These are phyloP conservation scores for Phorcus lineatus DNA, from an alignment of 2,888 invertebrate genomes.

Conservation along the genomic window DNA sequence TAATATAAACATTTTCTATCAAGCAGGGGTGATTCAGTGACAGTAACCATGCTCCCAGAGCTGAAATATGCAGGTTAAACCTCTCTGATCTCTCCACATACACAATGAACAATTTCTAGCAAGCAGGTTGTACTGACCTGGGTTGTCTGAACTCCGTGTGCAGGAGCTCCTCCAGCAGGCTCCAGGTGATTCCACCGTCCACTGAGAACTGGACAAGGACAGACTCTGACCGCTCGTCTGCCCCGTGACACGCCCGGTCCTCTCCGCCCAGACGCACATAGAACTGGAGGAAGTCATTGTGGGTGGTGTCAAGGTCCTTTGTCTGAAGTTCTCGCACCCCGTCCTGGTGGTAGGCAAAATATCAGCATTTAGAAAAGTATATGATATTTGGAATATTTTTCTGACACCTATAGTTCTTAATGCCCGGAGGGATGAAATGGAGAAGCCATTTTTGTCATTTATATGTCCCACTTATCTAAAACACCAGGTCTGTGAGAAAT, in stretches of 20 bases:
- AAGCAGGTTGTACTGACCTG: slow-evolving; percentile 49
- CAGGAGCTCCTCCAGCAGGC: slow-evolving; percentile 71
- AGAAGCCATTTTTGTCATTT: too few relatives aligned
- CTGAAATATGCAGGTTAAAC: too few relatives aligned
- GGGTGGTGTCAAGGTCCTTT: slow-evolving; percentile 68
- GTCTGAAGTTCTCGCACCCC: slow-evolving; percentile 70
- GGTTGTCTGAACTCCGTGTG: slow-evolving; percentile 62
- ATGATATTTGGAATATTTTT: too few relatives aligned
- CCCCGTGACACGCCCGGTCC: slow-evolving; percentile 66
- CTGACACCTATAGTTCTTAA: too few relatives aligned
- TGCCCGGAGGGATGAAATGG: too few relatives aligned
- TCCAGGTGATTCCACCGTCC: slow-evolving; percentile 75
- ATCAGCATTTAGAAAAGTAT: background rate
- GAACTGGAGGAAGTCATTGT: slow-evolving; percentile 72
- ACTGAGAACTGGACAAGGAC: slow-evolving; percentile 74
- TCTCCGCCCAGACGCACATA: slow-evolving; percentile 71
- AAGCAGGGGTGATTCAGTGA: too few relatives aligned
- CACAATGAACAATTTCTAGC: too few relatives aligned
- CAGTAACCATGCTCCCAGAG: too few relatives aligned
- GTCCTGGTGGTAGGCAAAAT: slow-evolving; percentile 53
- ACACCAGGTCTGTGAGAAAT: too few relatives aligned
- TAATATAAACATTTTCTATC: too few relatives aligned
- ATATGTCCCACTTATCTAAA: too few relatives aligned
- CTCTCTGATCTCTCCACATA: too few relatives aligned
- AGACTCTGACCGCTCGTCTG: slow-evolving; percentile 68